Conservation (phyloP, 1,140 invertebrate genomes). For the Drosophila hydei region DNA sequence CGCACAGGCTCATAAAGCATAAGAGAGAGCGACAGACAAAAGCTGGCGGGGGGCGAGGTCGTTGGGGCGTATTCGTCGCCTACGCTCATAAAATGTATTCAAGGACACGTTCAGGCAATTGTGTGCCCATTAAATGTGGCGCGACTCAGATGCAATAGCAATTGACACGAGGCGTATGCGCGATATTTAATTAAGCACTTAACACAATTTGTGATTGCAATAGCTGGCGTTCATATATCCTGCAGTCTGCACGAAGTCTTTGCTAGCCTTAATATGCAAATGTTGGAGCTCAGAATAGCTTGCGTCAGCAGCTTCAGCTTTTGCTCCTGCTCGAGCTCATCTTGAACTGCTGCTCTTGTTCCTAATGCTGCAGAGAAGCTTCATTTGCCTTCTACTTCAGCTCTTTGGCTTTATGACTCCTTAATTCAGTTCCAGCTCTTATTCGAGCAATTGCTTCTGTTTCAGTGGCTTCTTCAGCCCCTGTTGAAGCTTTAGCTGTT, state of each 20-base stretch:
- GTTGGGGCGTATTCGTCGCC: neutral
- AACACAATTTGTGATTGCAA: neutral
- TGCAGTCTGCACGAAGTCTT: neutral
- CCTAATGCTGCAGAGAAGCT: too few species aligned
- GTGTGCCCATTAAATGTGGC: constrained; percentile 52
- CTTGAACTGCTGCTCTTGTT: too few species aligned
- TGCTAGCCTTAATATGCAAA: too few species aligned
- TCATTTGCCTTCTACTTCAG: too few species aligned
- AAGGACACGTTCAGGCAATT: constrained; percentile 56
- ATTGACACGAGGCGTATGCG: constrained; percentile 48
- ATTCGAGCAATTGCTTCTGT: too few species aligned
- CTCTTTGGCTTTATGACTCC: too few species aligned
- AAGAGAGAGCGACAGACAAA: neutral
- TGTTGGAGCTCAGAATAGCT: too few species aligned
- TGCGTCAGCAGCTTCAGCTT: too few species aligned
- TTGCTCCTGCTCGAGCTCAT: too few species aligned
- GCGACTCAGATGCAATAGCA: constrained; percentile 8
- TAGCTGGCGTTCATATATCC: neutral
- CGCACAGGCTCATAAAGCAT: constrained; percentile 16
- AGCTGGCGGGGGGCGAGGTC: neutral
- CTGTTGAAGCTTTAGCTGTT: too few species aligned
- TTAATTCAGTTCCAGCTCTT: too few species aligned
- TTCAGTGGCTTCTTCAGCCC: too few species aligned
- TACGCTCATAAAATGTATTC: constrained; percentile 29
- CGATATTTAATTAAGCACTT: constrained; percentile 51